These are phyloP conservation scores for Acropternis orthonyx DNA, from an alignment of 2,797 vertebrate species.

Conservation along the genomic window DNA sequence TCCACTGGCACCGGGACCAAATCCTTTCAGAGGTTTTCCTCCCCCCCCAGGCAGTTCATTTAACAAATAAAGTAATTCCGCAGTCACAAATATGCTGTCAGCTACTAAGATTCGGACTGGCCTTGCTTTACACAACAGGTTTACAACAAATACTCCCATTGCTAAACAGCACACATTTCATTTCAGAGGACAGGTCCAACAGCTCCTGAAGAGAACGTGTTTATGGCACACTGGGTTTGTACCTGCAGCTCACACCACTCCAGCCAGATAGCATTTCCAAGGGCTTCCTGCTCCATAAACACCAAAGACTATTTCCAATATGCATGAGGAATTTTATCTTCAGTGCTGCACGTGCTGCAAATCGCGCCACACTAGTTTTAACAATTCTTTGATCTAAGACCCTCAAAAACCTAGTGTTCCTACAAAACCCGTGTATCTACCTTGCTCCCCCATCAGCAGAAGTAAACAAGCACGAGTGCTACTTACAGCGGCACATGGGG, in stretches of 20 bases:
- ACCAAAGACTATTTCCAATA: not conserved
- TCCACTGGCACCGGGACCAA: not conserved
- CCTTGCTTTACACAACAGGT: not conserved
- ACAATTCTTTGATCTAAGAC: not conserved
- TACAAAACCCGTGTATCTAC: not conserved
- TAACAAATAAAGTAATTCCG: not conserved
- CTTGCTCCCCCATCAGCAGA: not conserved
- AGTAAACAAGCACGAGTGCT: not conserved
- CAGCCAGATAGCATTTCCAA: not conserved
- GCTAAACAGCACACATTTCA: not conserved
- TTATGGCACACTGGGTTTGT: fast-evolving
- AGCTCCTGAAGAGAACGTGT: not conserved
- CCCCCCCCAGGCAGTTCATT: not conserved
- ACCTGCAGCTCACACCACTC: not conserved
- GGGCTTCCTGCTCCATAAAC: not conserved
- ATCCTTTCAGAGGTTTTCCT: not conserved
- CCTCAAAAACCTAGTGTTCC: fast-evolving
- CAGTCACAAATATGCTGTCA: not conserved
- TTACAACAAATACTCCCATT: not conserved
- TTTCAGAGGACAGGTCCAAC: not conserved
- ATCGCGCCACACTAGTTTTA: not conserved
- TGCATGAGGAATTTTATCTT: not conserved
- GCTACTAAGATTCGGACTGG: not conserved
- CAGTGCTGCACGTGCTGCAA: not conserved
- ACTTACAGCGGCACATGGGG: conserved; percentile 95